Conservation (phyloP, 2,113 vertebrate genomes). For the Menura novaehollandiae region DNA sequence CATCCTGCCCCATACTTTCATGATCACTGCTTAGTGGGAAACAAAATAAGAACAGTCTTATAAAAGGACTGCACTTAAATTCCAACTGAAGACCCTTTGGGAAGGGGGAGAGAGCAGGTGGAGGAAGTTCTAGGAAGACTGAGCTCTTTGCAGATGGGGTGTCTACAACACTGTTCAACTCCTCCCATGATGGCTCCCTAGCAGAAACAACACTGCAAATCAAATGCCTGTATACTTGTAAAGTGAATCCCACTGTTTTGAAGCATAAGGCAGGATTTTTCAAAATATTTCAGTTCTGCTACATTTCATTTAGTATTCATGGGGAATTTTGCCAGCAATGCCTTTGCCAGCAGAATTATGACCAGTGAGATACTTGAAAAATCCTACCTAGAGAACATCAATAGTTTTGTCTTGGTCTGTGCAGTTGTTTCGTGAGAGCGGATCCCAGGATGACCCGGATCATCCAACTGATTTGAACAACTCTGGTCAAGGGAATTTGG, state of each 20-base stretch:
- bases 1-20: neutral
- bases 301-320: neutral
- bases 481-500: neutral
- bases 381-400: neutral
- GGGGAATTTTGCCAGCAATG: neutral
- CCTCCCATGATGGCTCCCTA: neutral
- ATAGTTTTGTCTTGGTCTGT: neutral
- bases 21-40: neutral
- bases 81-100: neutral
- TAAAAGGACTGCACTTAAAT: neutral
- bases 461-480: neutral
- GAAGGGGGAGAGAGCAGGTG: neutral
- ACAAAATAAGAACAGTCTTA: neutral
- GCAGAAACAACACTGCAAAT: neutral
- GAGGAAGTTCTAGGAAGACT: neutral
- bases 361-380: neutral
- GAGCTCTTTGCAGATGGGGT: neutral
- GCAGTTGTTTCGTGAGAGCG: neutral
- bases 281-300: neutral
- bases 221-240: neutral
- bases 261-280: neutral
- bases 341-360: neutral
- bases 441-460: neutral
- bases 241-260: neutral
- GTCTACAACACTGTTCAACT: neutral